These are phyloP conservation scores for Caradrina clavipalpis DNA, from an alignment of 2,888 invertebrate species.

Conservation along the genomic window DNA sequence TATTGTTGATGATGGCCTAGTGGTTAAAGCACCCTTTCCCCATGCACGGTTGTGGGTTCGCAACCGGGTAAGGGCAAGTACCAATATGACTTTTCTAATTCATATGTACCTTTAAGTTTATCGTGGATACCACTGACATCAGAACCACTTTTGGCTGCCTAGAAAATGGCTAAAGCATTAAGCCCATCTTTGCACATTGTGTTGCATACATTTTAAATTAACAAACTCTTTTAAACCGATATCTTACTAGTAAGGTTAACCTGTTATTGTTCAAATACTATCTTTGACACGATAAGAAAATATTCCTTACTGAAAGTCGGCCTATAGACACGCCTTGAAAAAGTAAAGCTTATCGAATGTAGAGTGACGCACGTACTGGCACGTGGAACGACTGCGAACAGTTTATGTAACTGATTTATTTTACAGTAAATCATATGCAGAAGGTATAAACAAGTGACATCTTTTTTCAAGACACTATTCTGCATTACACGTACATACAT, in stretches of 20 bases:
- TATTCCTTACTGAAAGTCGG: slow-evolving; percentile 11
- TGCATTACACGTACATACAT: too few species aligned
- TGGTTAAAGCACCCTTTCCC: too few species aligned
- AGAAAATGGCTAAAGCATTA: too few species aligned
- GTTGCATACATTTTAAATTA: too few species aligned
- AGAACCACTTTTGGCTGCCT: too few species aligned
- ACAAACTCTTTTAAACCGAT: slow-evolving; percentile 1
- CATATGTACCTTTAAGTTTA: too few species aligned
- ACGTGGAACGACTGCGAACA: slow-evolving; percentile 4
- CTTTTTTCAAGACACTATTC: neutral
- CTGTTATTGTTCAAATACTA: neutral
- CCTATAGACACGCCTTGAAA: neutral
- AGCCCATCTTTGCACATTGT: too few species aligned
- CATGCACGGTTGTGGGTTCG: too few species aligned
- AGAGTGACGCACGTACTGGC: slow-evolving; percentile 36
- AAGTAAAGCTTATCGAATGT: slow-evolving; percentile 24
- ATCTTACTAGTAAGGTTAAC: neutral
- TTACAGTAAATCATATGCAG: neutral
- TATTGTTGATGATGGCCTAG: too few species aligned
- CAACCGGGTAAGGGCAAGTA: too few species aligned
- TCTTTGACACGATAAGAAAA: slow-evolving; percentile 24
- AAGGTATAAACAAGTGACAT: neutral
- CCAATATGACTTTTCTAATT: too few species aligned
- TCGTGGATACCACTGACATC: too few species aligned
- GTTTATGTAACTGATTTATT: slow-evolving; percentile 10